These are phyloP conservation scores for Lethocerus indicus DNA, from an alignment of 1,140 invertebrate genomes.

Conservation along the genomic window DNA sequence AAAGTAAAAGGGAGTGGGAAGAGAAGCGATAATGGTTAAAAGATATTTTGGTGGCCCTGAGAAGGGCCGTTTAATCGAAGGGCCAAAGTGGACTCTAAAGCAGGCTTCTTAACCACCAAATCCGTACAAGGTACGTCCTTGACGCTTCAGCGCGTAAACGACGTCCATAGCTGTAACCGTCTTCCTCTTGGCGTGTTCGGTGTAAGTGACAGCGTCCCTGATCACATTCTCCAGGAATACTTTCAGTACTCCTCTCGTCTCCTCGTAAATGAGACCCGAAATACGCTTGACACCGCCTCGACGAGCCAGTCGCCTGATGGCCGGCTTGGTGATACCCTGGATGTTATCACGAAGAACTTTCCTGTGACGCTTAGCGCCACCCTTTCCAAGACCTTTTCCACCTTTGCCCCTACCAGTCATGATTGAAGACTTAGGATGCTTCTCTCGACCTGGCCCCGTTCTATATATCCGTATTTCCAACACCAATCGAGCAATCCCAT, in stretches of 20 bases:
- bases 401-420: conserved; percentile 49
- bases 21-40: background rate
- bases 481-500: background rate
- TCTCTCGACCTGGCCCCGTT: background rate
- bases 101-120: conserved; percentile 47
- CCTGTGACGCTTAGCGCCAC: conserved; percentile 49
- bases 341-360: conserved; percentile 54
- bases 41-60: conserved; percentile 20
- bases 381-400: conserved; percentile 48
- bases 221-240: conserved; percentile 70
- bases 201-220: conserved; percentile 64
- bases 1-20: background rate
- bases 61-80: conserved; percentile 20
- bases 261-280: conserved; percentile 38
- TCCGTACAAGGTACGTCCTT: conserved; percentile 51
- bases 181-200: conserved; percentile 65
- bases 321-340: conserved; percentile 52
- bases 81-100: conserved; percentile 13
- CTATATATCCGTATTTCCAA: background rate
- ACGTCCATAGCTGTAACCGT: conserved; percentile 77
- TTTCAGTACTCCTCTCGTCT: conserved; percentile 41
- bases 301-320: conserved; percentile 37
- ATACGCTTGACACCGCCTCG: conserved; percentile 60
- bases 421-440: background rate
- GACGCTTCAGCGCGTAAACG: conserved; percentile 68